A percentile compares a stretch with the other conserved stretches of the same genome.
Conservation (phyloP, 1,140 invertebrate genomes). For the Yoshiicerus persimilis region DNA sequence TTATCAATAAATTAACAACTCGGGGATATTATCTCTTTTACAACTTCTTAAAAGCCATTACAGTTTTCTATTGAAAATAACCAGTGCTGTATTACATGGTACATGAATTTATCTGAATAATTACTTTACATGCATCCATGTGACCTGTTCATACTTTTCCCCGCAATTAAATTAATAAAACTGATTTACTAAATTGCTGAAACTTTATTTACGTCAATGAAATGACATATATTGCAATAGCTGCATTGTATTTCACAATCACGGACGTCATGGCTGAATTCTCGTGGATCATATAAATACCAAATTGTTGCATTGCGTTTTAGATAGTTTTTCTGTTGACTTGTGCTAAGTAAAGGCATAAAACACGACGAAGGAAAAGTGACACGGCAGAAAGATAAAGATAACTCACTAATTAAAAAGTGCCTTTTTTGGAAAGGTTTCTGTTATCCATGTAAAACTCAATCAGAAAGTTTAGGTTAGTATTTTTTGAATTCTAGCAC, state of each 20-base stretch:
- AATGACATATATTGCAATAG: not conserved
- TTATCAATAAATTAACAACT: too few relatives aligned
- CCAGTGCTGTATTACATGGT: not conserved
- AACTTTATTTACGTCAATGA: not conserved
- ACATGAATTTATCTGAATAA: not conserved
- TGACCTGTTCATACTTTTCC: too few relatives aligned
- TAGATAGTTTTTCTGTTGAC: not conserved
- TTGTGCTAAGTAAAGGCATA: too few relatives aligned
- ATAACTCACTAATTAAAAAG: too few relatives aligned
- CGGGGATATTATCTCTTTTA: too few relatives aligned
- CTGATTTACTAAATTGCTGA: not conserved
- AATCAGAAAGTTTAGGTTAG: too few relatives aligned
- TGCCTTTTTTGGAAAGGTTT: too few relatives aligned
- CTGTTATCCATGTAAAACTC: too few relatives aligned
- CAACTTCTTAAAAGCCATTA: not conserved
- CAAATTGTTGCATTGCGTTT: not conserved
- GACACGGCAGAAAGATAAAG: too few relatives aligned
- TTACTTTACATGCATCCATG: not conserved
- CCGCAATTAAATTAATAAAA: not conserved
- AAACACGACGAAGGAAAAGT: too few relatives aligned
- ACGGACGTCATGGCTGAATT: not conserved
- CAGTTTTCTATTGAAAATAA: not conserved
- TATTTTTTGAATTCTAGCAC: too few relatives aligned
- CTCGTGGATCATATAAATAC: not conserved
- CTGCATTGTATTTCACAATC: not conserved